Percentiles rank a stretch among this genome's conserved stretches.
Evolutionary conservation across 2,113 vertebrate genomes (phyloP).

Genomic region (Spheniscus mendiculus): DNA sequence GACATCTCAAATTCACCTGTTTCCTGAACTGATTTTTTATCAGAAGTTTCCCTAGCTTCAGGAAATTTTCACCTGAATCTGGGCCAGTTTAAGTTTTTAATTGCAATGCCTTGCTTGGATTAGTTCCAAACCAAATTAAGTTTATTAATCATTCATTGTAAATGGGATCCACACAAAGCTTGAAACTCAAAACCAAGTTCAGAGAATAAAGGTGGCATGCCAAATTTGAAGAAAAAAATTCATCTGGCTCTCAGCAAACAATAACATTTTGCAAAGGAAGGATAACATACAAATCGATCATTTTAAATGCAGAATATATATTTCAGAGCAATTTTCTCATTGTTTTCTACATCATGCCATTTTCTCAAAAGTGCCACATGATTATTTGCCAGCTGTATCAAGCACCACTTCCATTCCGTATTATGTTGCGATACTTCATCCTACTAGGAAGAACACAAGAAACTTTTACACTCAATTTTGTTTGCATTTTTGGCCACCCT

Average conservation of each 20-base stretch:
- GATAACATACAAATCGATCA: not conserved
- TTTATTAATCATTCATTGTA: not conserved
- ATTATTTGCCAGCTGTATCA: not conserved
- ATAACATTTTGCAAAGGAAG: not conserved
- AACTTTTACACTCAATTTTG: not conserved
- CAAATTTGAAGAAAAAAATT: not conserved
- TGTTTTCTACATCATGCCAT: not conserved
- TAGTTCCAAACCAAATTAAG: not conserved
- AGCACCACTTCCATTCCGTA: not conserved
- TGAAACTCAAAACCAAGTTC: not conserved
- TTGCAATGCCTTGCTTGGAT: not conserved
- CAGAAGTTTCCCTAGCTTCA: not conserved
- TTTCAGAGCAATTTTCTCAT: not conserved
- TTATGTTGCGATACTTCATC: not conserved
- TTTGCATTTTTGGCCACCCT: not conserved
- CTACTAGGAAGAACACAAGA: not conserved
- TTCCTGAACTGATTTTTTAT: not conserved
- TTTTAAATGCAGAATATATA: not conserved
- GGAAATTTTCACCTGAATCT: not conserved
- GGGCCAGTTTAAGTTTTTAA: not conserved
- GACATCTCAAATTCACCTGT: not conserved
- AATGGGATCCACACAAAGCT: not conserved
- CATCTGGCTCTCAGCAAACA: not conserved
- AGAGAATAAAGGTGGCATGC: not conserved
- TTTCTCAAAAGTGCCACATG: not conserved